Percentiles rank a stretch among this genome's conserved stretches.
These are phyloP conservation scores for Laterallus jamaicensis DNA, from an alignment of 2,113 vertebrate genomes.

Conservation along the genomic window DNA sequence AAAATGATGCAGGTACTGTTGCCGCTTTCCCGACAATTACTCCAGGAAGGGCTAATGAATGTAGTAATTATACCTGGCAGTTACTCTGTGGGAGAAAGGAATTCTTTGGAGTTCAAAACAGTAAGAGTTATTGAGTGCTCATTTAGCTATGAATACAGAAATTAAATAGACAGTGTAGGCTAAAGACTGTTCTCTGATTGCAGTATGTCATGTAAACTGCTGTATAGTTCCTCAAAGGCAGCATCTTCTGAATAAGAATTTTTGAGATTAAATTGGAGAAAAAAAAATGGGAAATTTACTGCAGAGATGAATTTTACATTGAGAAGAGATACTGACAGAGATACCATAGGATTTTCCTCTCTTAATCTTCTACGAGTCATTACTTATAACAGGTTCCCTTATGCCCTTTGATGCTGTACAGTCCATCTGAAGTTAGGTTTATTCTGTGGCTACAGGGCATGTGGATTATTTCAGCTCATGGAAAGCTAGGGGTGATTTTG, in stretches of 20 bases:
- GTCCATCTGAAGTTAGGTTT: neutral
- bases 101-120: neutral
- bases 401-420: neutral
- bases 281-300: neutral
- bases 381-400: neutral
- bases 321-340: neutral
- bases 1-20: neutral
- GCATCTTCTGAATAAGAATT: neutral
- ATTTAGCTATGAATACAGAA: neutral
- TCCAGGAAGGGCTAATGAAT: constrained; percentile 51
- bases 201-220: neutral
- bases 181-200: neutral
- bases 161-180: neutral
- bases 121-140: neutral
- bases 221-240: neutral
- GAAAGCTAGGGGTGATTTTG: neutral
- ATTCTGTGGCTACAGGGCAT: neutral
- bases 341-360: neutral
- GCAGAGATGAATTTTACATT: neutral
- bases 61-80: constrained; percentile 41
- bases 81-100: neutral
- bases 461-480: neutral
- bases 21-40: constrained; percentile 32
- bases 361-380: neutral
- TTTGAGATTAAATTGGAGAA: neutral